phyloP scores from a whole-genome alignment of 1,140 invertebrate genomes.

The Augochlora pura region DNA sequence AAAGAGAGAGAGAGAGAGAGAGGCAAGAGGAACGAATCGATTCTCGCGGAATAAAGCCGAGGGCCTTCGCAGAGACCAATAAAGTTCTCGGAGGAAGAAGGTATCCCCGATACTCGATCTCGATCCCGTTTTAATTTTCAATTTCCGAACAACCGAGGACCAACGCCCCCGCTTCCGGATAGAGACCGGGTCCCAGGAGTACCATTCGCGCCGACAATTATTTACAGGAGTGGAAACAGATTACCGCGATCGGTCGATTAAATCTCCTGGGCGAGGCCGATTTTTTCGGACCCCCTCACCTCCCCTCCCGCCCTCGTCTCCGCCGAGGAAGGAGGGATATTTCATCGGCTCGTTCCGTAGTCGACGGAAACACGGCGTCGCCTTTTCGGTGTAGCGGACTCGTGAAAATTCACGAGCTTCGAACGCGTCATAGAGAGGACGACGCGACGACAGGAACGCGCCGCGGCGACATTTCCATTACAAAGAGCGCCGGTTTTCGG shows the following conservation, averaged over 20 bases:
- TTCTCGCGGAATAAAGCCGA: neutral
- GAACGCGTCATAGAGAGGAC: neutral
- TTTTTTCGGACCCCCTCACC: neutral
- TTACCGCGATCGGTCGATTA: conserved; percentile 10
- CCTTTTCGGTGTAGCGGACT: neutral
- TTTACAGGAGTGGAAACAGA: conserved; percentile 24
- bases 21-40: neutral
- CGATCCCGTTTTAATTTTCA: conserved; percentile 15
- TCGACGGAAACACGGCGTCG: neutral
- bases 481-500: conserved; percentile 16
- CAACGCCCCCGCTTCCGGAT: neutral
- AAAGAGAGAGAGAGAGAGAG: neutral
- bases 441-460: neutral
- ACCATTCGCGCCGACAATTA: conserved; percentile 7
- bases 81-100: no score
- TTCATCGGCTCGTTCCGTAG: no score
- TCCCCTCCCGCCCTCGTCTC: no score
- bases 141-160: conserved; percentile 1
- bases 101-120: neutral
- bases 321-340: no score
- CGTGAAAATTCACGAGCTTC: neutral
- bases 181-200: neutral
- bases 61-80: neutral
- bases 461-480: conserved; percentile 8
- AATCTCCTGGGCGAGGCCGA: neutral